Evolutionary conservation across 2,888 invertebrate genomes (phyloP).

Genomic region (Lochmaea crataegi): DNA sequence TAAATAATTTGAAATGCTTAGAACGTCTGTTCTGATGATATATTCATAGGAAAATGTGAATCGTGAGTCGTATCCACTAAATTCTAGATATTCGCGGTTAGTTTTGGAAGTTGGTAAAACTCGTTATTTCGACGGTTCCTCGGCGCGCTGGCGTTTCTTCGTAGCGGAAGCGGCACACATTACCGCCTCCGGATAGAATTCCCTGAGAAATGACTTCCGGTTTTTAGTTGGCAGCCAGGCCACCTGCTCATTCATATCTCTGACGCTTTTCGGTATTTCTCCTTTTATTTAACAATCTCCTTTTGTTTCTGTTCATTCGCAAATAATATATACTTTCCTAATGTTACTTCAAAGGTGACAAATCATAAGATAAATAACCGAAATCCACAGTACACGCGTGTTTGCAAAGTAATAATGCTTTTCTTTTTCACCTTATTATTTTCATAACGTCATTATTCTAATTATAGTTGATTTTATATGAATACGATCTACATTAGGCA

Average conservation of each 20-base stretch:
- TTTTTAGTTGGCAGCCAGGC: slow-evolving; percentile 43
- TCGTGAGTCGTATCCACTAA: slow-evolving; percentile 16
- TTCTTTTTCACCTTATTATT: too few species aligned
- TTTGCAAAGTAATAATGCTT: too few species aligned
- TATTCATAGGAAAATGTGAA: slow-evolving; percentile 13
- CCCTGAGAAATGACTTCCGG: slow-evolving; percentile 50
- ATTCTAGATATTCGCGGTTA: slow-evolving; percentile 18
- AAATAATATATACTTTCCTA: background rate
- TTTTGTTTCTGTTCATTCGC: slow-evolving; percentile 3
- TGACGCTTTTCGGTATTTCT: slow-evolving; percentile 15
- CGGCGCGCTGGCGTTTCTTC: slow-evolving; percentile 43
- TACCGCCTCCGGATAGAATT: slow-evolving; percentile 50
- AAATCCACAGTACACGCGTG: too few species aligned
- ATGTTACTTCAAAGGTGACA: background rate
- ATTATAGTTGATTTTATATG: too few species aligned
- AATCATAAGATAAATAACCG: too few species aligned
- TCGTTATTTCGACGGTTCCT: slow-evolving; percentile 44
- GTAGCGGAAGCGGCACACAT: slow-evolving; percentile 52
- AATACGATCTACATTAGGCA: too few species aligned
- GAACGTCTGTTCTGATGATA: slow-evolving; percentile 1
- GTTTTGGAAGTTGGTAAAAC: slow-evolving; percentile 28
- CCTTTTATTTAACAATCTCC: slow-evolving; percentile 8
- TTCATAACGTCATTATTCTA: too few species aligned
- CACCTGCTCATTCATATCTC: slow-evolving; percentile 42
- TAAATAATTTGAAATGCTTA: slow-evolving; percentile 1